These are phyloP conservation scores for Zaprionus gabonicus DNA, from an alignment of 1,140 invertebrate genomes.

Conservation along the genomic window DNA sequence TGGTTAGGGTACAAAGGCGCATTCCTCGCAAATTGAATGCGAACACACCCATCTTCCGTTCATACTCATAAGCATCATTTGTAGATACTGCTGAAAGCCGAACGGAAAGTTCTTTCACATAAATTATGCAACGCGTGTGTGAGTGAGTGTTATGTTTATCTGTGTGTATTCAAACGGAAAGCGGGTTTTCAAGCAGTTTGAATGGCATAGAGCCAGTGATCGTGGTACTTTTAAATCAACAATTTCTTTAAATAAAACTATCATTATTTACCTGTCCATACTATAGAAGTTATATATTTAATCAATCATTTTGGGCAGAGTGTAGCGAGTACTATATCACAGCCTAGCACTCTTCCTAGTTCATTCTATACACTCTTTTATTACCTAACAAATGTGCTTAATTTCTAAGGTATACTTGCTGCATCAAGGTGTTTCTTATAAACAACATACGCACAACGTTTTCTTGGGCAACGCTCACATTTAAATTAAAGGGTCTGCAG, in stretches of 20 bases:
- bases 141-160: conserved; percentile 56
- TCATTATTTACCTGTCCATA: no score
- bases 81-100: conserved; percentile 12
- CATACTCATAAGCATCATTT: conserved; percentile 53
- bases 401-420: background rate
- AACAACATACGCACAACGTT: no score
- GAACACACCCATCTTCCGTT: conserved; percentile 19
- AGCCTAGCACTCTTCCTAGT: no score
- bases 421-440: background rate
- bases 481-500: background rate
- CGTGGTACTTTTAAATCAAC: no score
- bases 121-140: conserved; percentile 60
- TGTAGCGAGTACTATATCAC: no score
- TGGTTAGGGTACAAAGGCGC: conserved; percentile 41
- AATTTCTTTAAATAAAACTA: no score
- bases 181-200: background rate
- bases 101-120: conserved; percentile 53
- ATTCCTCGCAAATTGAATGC: conserved; percentile 45
- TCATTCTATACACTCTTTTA: background rate
- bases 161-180: conserved; percentile 13
- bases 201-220: background rate
- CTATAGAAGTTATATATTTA: no score
- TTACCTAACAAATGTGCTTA: background rate
- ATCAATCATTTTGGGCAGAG: no score
- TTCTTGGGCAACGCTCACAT: background rate